These are phyloP conservation scores for Euphonia xanthogaster DNA, from an alignment of 2,797 vertebrate genomes.

Conservation along the genomic window DNA sequence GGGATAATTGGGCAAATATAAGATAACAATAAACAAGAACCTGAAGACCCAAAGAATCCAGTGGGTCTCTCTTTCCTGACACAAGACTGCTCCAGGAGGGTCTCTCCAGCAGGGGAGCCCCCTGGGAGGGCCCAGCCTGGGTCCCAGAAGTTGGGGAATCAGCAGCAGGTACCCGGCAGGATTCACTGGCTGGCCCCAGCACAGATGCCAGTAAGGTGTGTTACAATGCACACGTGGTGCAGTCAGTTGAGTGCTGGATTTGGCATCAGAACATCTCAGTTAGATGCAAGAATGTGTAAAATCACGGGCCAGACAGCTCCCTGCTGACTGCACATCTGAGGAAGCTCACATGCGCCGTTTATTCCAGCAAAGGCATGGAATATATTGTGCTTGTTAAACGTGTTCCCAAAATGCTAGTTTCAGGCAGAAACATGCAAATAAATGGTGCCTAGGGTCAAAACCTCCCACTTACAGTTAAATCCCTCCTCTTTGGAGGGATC, in stretches of 20 bases:
- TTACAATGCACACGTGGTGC: neutral
- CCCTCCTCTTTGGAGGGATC: constrained; percentile 60
- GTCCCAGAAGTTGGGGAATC: too few species aligned
- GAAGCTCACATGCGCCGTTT: constrained; percentile 39
- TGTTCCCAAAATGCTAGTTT: constrained; percentile 61
- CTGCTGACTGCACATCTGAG: constrained; percentile 58
- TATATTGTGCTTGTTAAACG: constrained; percentile 58
- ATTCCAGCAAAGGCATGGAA: constrained; percentile 54
- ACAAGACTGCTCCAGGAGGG: too few species aligned
- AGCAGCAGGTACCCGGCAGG: neutral
- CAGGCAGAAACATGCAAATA: constrained; percentile 59
- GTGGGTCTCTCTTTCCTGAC: too few species aligned
- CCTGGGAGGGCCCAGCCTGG: too few species aligned
- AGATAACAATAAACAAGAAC: too few species aligned
- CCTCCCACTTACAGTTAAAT: constrained; percentile 64
- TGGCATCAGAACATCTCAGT: constrained; percentile 32
- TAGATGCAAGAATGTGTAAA: constrained; percentile 63
- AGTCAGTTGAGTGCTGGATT: constrained; percentile 6
- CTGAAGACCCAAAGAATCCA: too few species aligned
- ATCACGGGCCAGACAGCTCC: constrained; percentile 56
- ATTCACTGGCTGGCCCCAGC: neutral
- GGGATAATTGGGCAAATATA: too few species aligned
- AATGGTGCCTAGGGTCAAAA: constrained; percentile 56
- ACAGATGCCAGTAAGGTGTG: constrained; percentile 23
- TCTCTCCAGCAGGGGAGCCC: too few species aligned